Evolutionary conservation across 92 coral and sea anemone genomes (phyloP).

Genomic region (Pocillopora meandrina): DNA sequence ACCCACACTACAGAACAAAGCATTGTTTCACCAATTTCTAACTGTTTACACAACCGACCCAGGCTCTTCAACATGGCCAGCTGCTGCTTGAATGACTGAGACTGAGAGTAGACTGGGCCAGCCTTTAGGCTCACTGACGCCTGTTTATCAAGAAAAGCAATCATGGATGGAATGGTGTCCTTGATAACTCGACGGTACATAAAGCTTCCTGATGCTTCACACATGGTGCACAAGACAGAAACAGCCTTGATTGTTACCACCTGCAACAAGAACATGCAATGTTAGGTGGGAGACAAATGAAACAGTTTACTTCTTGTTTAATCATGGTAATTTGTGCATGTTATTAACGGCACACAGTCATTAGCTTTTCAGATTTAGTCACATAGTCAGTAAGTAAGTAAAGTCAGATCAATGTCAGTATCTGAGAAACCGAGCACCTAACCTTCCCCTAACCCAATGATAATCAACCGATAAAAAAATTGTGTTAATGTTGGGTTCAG

Average conservation of each 20-base stretch:
- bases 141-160: conserved; percentile 78
- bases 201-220: conserved; percentile 86
- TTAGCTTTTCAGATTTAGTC: no score
- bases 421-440: no score
- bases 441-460: no score
- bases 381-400: no score
- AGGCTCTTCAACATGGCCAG: conserved; percentile 67
- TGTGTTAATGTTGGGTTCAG: no score
- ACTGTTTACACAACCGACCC: conserved; percentile 80
- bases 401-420: no score
- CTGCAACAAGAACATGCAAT: conserved; percentile 31
- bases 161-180: conserved; percentile 78
- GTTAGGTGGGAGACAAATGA: background rate
- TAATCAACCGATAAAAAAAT: no score
- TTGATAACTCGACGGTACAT: conserved; percentile 93
- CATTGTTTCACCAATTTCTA: conserved; percentile 75
- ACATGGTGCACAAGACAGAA: conserved; percentile 84
- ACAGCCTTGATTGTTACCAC: conserved; percentile 83
- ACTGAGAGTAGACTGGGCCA: conserved; percentile 83
- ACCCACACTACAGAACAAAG: conserved; percentile 60
- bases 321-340: background rate
- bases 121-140: conserved; percentile 74
- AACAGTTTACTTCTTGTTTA: background rate
- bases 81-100: conserved; percentile 85
- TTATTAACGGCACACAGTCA: no score